phyloP scores from a whole-genome alignment of 2,888 invertebrate genomes.

The Caenorhabditis panamensis region DNA sequence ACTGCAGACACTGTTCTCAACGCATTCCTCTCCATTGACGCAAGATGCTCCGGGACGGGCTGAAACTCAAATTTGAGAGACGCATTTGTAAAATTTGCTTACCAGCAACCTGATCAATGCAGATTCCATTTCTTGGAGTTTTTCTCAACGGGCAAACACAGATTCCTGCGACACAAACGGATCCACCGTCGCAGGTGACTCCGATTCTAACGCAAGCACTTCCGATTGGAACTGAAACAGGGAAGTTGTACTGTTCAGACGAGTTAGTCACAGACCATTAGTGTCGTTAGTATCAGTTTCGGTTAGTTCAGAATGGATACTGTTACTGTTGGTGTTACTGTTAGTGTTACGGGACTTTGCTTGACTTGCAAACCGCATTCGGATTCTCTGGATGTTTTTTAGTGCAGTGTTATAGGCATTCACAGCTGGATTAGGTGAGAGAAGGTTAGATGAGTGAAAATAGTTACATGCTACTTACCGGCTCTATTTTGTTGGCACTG shows the following conservation, averaged over 20 bases:
- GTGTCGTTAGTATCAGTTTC: constrained; percentile 16
- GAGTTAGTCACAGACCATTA: constrained; percentile 24
- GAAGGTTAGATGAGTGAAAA: constrained; percentile 7
- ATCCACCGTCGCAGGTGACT: constrained; percentile 76
- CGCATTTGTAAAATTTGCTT: background rate
- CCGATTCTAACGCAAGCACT: constrained; percentile 73
- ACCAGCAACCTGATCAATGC: constrained; percentile 66
- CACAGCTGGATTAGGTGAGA: constrained; percentile 16
- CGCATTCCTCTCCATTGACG: constrained; percentile 71
- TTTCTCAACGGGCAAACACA: constrained; percentile 77
- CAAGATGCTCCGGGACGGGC: constrained; percentile 77
- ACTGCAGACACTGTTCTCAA: constrained; percentile 69
- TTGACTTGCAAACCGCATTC: constrained; percentile 57
- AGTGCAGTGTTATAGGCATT: constrained; percentile 59
- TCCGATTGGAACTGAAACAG: constrained; percentile 68
- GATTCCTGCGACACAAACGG: constrained; percentile 77
- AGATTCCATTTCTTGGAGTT: constrained; percentile 62
- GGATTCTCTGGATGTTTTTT: constrained; percentile 52
- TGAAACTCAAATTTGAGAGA: constrained; percentile 29
- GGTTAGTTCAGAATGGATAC: constrained; percentile 25
- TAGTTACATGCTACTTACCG: constrained; percentile 65
- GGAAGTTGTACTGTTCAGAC: background rate
- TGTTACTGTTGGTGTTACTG: constrained; percentile 14
- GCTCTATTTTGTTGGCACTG: constrained; percentile 79
- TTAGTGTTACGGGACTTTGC: constrained; percentile 38